Evolutionary conservation across 1,140 invertebrate genomes (phyloP).

Genomic region (Leptinotarsa lineolata): DNA sequence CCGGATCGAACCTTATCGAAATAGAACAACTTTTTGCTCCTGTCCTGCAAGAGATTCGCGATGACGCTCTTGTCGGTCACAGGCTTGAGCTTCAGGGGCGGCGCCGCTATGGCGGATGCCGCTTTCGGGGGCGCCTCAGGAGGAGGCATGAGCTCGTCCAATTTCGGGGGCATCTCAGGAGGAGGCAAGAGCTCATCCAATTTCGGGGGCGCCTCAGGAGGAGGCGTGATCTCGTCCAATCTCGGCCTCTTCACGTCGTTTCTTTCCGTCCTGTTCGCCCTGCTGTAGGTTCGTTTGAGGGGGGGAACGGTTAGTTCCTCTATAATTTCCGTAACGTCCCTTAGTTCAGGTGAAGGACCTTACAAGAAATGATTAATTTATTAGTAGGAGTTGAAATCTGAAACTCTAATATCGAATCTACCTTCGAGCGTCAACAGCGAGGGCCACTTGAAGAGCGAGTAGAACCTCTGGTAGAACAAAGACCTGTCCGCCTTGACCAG

Average conservation of each 20-base stretch:
- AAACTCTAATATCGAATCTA: neutral
- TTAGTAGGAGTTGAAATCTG: neutral
- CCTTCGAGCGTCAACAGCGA: conserved; percentile 35
- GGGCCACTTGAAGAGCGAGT: conserved; percentile 36
- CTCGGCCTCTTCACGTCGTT: no score
- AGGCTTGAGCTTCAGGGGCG: conserved; percentile 6
- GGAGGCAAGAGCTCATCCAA: neutral
- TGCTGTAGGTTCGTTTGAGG: conserved; percentile 21
- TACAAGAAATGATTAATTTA: conserved; percentile 21
- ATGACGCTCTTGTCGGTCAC: conserved; percentile 17
- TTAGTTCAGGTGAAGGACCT: conserved; percentile 20
- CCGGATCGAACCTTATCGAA: neutral
- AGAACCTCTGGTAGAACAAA: conserved; percentile 34
- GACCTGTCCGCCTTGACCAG: conserved; percentile 23
- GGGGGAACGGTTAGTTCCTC: neutral
- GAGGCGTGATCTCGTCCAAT: neutral
- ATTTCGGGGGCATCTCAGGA: neutral
- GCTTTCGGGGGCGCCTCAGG: neutral
- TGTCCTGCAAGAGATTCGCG: conserved; percentile 13
- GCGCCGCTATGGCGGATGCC: neutral
- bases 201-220: neutral
- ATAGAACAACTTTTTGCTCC: conserved; percentile 21
- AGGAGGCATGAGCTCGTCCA: neutral
- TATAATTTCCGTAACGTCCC: neutral
- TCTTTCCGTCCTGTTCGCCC: neutral